Percentiles rank a stretch among this genome's conserved stretches.
Evolutionary conservation across 1,140 invertebrate species (phyloP).

Genomic region (Wiebesia pumilae): DNA sequence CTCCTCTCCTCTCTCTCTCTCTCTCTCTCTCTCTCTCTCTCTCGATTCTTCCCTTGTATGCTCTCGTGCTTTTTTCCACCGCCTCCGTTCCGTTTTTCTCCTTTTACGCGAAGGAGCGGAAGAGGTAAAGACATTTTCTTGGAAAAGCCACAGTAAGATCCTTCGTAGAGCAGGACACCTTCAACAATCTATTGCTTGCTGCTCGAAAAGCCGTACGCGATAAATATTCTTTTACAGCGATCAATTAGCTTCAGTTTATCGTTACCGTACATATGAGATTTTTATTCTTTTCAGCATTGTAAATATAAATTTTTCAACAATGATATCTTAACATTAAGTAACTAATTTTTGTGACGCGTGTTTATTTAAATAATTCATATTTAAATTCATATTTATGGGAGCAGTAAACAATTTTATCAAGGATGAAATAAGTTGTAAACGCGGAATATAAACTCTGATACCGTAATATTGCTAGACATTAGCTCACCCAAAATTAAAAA

Average conservation of each 20-base stretch:
- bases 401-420: no score
- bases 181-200: background rate
- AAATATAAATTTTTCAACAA: no score
- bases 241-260: background rate
- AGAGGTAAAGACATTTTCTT: background rate
- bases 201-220: background rate
- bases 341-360: no score
- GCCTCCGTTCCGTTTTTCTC: background rate
- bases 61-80: background rate
- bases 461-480: no score
- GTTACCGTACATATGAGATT: no score
- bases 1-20: background rate
- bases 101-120: background rate
- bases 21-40: slow-evolving; percentile 14
- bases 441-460: no score
- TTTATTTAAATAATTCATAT: no score
- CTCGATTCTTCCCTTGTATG: background rate
- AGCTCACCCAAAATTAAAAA: no score
- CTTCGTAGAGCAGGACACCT: background rate
- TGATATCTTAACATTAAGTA: no score
- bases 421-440: no score
- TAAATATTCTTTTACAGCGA: background rate
- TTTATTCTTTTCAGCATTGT: no score
- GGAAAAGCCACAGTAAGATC: background rate
- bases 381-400: no score